A percentile compares a stretch with the other conserved stretches of the same genome.
Evolutionary conservation across 1,140 invertebrate genomes (phyloP).

Genomic region (Lasaia peninsularis): DNA sequence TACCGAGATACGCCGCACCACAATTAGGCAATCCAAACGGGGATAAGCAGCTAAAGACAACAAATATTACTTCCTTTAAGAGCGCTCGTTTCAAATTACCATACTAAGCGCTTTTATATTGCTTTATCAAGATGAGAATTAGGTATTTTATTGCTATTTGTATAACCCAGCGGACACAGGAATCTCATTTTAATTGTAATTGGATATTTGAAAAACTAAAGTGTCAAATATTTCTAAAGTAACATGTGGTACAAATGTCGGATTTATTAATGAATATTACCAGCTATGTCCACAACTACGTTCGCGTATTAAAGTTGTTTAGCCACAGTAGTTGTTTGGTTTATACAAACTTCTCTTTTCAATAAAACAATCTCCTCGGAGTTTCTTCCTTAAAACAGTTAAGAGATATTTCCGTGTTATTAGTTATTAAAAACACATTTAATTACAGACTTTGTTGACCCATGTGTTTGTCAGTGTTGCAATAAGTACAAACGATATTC

Average conservation of each 20-base stretch:
- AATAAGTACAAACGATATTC: no score
- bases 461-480: no score
- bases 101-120: slow-evolving; percentile 21
- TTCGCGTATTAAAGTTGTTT: no score
- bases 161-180: background rate
- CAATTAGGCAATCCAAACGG: slow-evolving; percentile 49
- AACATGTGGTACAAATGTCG: background rate
- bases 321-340: no score
- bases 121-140: slow-evolving; percentile 19
- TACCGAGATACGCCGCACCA: slow-evolving; percentile 42
- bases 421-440: no score
- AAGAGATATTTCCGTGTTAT: no score
- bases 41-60: slow-evolving; percentile 53
- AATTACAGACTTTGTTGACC: no score
- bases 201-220: background rate
- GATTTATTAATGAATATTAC: background rate
- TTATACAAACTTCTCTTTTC: no score
- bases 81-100: slow-evolving; percentile 31
- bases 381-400: no score
- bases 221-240: background rate
- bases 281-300: no score
- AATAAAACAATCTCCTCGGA: no score
- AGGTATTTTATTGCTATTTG: slow-evolving; percentile 13
- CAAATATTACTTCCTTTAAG: slow-evolving; percentile 56
- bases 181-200: background rate